Evolutionary conservation across 53 echinoderm and acorn worm genomes (phyloP), one percentile per base, ranked within the genome.

Genomic region (Apostichopus leukothele): DNA sequence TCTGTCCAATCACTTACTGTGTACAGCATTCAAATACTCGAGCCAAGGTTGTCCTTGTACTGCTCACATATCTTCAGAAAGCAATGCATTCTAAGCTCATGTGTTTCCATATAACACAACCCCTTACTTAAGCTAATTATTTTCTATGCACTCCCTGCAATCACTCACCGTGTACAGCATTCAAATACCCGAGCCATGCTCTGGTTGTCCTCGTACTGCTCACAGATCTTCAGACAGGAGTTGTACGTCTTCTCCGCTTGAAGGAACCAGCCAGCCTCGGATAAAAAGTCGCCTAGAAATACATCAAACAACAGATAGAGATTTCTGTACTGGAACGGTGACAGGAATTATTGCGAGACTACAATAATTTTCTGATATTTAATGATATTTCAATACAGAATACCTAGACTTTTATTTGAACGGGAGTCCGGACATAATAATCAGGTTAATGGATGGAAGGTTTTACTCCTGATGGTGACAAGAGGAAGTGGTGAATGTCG

Each of bases 221-320:
- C 84, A 78, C 97, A 97, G 13, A 97, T 77, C 60, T 90, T 92
- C n/a, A 95, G 83, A 60, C 97, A 97, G 9, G 94, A 91, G 11
- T 92, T 95, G 55, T 91, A 90, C 1, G 94, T 95, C 76, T 97
- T 97, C 92, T 97, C 97, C 61, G 97, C 97, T 59, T 95, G 91
- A 12, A 90, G 90, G 78, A 92, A 97, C 97, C 97, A 97, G 0
- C 97, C 97, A 21, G 97, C 97, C 90, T 97, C 95, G 13, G 94
- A 92, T n/a, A 97, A 80, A 60, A 96, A 97, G 60, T 96, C 97
- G 26, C 97, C 95, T 96, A 52, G 6, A 78, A 50, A 78, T 25
- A 18, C 1, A 18, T 6, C 4, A 60, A 83, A 22, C 11, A 11
- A 74, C 25, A 25, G 57, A 57, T 10, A 57, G 10, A 9, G 7